Base-by-base conservation (phyloP, 2,797 vertebrate genomes). In the Liasis olivaceus region DNA sequence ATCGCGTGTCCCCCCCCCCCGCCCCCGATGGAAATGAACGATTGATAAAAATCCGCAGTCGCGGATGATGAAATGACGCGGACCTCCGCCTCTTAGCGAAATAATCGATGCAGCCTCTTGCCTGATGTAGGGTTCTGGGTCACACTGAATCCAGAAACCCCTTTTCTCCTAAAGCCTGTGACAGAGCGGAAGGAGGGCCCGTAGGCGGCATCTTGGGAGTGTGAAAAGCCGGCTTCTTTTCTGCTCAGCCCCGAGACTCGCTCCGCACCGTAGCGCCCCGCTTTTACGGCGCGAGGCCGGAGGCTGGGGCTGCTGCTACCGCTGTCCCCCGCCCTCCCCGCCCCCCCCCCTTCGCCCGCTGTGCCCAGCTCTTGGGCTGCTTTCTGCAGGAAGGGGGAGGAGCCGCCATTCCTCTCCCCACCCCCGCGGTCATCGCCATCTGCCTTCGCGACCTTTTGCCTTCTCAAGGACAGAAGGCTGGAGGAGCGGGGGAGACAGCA, bases 391-490 rank as follows among this genome's bases (percentile, higher is more conserved):
- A 63, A 81, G 20, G 42, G 54, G 84, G 92, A 69, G 88, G 88
- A 58, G 56, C 54, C 42, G 62, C 56, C 36, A 15, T 31, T 31
- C 31, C 51, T 31, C 56, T 22, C 20, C 56, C 56, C n/a, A 56
- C 22, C 77, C 54, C 92, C 59, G 77, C 56, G 51, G 92, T 85
- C 89, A 54, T 28, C 85, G 24, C 92, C 92, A 91, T 91, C 92
- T 86, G 87, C 87, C 90, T 91, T 1, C 1, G 1, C 20, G 81
- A 93, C 93, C 77, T 89, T 91, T 91, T 17, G 28, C 90, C 87
- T 93, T 91, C 88, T 89, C 88, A 93, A 93, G 93, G 90, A 91
- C 93, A 59, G 92, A 87, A 62, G 15, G 86, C 20, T 17, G 3
- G 8, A 77, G 8, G 56, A 15, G 15, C 26, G 36, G 63, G 64